phyloP scores from a whole-genome alignment of 1,140 invertebrate species.

The Argopecten irradians region DNA sequence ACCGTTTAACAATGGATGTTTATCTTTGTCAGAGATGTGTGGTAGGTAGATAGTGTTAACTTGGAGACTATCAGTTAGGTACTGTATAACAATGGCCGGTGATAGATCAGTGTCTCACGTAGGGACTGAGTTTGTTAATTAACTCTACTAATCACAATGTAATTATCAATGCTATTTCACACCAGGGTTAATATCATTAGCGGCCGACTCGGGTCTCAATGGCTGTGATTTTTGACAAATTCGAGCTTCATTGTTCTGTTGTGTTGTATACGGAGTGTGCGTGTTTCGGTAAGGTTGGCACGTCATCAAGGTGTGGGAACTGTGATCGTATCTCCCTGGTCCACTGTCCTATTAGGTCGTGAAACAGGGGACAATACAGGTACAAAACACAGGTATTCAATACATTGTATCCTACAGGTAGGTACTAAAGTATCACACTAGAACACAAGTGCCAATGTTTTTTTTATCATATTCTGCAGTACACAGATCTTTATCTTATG shows the following conservation, averaged over 20 bases:
- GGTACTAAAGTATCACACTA: too few relatives aligned
- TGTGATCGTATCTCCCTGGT: not conserved
- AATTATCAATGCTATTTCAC: not conserved
- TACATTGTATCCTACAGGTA: too few relatives aligned
- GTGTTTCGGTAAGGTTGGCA: not conserved
- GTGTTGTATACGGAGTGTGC: not conserved
- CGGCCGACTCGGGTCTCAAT: not conserved
- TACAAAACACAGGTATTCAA: not conserved
- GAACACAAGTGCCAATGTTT: not conserved
- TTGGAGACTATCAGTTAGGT: not conserved
- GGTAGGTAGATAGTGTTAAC: not conserved
- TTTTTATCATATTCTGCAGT: too few relatives aligned
- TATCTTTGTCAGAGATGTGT: not conserved
- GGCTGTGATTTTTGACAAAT: constrained; percentile 15
- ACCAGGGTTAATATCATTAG: not conserved
- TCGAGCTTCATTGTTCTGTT: not conserved
- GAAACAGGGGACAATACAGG: not conserved
- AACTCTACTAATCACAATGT: not conserved
- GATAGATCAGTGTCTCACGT: not conserved
- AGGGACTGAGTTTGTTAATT: not conserved
- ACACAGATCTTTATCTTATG: too few relatives aligned
- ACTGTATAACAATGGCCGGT: not conserved
- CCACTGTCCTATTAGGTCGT: not conserved
- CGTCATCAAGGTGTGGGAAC: not conserved
- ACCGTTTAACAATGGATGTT: not conserved